Conservation (phyloP, 2,797 vertebrate genomes). For the Xiphorhynchus erythropygius region DNA sequence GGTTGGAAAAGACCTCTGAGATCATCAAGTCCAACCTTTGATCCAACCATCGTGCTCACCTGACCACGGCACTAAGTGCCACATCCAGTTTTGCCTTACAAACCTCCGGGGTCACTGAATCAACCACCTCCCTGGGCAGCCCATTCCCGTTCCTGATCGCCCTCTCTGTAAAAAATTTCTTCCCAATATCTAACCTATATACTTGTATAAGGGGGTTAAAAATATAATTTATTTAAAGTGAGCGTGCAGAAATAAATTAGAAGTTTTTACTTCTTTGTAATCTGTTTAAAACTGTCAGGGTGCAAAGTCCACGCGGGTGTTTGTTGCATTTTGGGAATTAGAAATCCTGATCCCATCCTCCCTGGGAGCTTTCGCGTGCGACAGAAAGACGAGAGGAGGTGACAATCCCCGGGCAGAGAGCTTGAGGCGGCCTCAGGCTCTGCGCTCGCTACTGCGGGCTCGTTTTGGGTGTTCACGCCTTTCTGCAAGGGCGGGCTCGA, state of each 20-base stretch:
- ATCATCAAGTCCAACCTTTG: no score
- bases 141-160: no score
- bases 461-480: accelerated
- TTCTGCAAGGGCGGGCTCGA: accelerated
- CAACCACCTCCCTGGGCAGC: no score
- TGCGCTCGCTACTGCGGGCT: accelerated
- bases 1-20: no score
- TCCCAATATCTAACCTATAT: no score
- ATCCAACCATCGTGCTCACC: no score
- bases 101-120: no score
- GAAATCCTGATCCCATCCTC: not conserved
- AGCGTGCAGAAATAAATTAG: not conserved
- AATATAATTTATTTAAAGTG: not conserved
- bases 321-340: not conserved
- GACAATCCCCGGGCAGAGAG: accelerated
- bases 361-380: not conserved
- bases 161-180: no score
- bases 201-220: not conserved
- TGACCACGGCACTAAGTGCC: no score
- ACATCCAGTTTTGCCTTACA: no score
- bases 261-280: not conserved
- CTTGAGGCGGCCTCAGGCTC: accelerated
- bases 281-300: not conserved
- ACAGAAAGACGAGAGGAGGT: no score
- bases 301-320: not conserved